Base-by-base conservation (phyloP, 2,113 vertebrate species). In the Ammodramus savannarum region DNA sequence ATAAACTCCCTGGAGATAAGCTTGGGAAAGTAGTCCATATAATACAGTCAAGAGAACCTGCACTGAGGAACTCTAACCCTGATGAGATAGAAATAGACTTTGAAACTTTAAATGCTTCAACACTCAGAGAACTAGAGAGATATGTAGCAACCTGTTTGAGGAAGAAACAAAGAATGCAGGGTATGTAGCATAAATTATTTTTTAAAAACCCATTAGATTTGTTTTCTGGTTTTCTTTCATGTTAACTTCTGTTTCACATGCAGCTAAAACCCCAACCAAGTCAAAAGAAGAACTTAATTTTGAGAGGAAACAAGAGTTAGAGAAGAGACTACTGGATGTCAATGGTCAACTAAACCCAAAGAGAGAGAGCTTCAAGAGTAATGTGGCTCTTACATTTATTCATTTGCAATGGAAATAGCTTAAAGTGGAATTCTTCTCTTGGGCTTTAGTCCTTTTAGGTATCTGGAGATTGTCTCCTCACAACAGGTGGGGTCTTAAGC, bases 81-180 rank as follows among this genome's bases (percentile, higher is more conserved):
- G 97, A 98, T 52, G 98, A 99, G 74, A 97, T 99, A 46, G 99
- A 99, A 96, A 98, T 99, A 67, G 98, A 99, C 95, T 98, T 99
- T 93, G 99, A 99, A 96, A 97, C 95, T n/a, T 98, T 99, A 73
- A 99, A 98, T 96, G 91, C 98, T 59, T 98, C 99, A 61, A 99
- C 99, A 3, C 97, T 99, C 29, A 98, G 98, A 97, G 97, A 98
- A 68, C 89, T 99, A 81, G 97, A 99, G 97, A 98, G 96, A 90
- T 99, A 99, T 3, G 98, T 99, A 38, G 94, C 97, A 54, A 90
- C 77, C 6, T 99, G 98, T 96, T 97, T 99, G 63, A 98, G 77
- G 85, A 99, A 98, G 90, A 97, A 93, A 85, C 95, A 95, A 63
- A 97, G 95, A 69, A 98, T 97, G 34, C 59, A 4, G 26, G 97